These are phyloP conservation scores for Coelinius sp. DNA, from an alignment of 2,888 invertebrate species.

Conservation along the genomic window DNA sequence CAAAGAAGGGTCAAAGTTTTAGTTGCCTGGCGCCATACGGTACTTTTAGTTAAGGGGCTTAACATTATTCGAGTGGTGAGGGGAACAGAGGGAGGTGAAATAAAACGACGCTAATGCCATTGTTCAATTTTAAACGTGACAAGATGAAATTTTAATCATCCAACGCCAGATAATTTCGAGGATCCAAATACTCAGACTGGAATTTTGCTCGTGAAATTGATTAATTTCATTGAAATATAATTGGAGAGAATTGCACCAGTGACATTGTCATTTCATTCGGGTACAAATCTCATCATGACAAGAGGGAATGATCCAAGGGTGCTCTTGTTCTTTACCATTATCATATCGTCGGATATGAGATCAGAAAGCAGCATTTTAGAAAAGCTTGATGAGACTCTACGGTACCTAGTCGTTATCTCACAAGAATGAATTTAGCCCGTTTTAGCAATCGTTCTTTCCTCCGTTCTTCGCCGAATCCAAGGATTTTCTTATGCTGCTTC, in stretches of 20 bases:
- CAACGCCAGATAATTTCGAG: background rate
- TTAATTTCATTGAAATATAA: background rate
- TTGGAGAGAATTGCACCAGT: background rate
- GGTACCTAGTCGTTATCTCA: background rate
- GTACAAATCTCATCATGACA: background rate
- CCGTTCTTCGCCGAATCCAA: background rate
- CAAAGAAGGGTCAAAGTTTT: slow-evolving; percentile 38
- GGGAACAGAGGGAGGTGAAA: background rate
- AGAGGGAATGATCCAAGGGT: background rate
- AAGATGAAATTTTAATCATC: background rate
- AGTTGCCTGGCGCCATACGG: slow-evolving; percentile 44
- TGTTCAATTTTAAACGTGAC: slow-evolving; percentile 3
- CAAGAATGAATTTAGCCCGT: background rate
- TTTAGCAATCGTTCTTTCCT: slow-evolving; percentile 31
- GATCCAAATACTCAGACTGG: background rate
- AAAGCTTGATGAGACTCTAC: slow-evolving; percentile 29
- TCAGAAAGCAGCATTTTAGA: background rate
- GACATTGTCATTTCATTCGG: background rate
- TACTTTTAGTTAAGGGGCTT: slow-evolving; percentile 36
- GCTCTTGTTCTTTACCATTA: background rate
- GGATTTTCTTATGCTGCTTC: background rate
- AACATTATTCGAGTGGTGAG: slow-evolving; percentile 36
- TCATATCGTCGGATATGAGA: background rate
- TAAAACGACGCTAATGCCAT: slow-evolving; percentile 5
- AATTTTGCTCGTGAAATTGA: background rate